phyloP scores from a whole-genome alignment of 2,888 invertebrate genomes.

The Melitaea athalia region DNA sequence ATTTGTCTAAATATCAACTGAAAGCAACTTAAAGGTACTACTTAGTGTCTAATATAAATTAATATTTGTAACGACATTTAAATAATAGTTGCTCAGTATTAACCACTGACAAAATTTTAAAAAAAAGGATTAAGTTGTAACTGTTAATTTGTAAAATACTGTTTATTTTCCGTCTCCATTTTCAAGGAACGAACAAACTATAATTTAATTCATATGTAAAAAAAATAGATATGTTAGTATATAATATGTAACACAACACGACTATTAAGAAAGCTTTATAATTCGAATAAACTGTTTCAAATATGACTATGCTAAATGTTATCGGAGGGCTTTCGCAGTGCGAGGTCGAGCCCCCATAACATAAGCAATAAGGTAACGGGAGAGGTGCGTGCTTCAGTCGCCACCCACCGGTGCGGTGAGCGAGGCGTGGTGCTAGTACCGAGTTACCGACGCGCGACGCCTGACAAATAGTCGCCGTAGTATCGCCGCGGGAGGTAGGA shows the following conservation, averaged over 20 bases:
- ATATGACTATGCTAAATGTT: constrained; percentile 37
- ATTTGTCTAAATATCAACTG: background rate
- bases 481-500: constrained; percentile 63
- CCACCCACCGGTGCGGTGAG: constrained; percentile 77
- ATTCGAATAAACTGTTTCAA: constrained; percentile 29
- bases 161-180: too few species aligned
- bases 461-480: constrained; percentile 78
- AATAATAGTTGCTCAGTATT: background rate
- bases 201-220: too few species aligned
- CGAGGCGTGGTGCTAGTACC: constrained; percentile 74
- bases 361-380: constrained; percentile 79
- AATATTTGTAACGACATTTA: background rate
- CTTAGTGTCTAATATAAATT: background rate
- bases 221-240: background rate
- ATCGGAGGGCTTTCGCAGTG: constrained; percentile 65
- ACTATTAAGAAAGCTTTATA: constrained; percentile 10
- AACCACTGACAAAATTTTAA: too few species aligned
- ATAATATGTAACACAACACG: constrained; percentile 6
- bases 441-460: too few species aligned
- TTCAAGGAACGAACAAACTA: too few species aligned
- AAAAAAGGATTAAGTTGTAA: too few species aligned
- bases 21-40: background rate
- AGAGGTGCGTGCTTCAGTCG: constrained; percentile 71
- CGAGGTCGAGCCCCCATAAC: constrained; percentile 76
- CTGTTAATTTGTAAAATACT: too few species aligned